Evolutionary conservation across 2,113 vertebrate species (phyloP).

Genomic region (Acanthochromis polyacanthus): DNA sequence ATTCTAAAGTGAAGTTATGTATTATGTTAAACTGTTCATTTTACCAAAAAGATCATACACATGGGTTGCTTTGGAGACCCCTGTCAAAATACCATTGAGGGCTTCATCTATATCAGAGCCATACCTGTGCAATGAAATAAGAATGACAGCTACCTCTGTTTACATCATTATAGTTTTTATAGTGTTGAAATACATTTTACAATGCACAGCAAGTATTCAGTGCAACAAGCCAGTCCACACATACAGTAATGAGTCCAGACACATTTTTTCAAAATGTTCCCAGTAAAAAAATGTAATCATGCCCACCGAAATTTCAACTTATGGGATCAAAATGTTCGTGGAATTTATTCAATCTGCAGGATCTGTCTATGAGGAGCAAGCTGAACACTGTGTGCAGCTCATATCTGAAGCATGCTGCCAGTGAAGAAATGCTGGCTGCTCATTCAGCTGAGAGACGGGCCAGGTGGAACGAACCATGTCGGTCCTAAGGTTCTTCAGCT

Average conservation of each 20-base stretch:
- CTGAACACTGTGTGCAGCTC: conserved; percentile 57
- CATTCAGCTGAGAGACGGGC: conserved; percentile 61
- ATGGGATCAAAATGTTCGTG: conserved; percentile 48
- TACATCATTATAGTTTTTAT: conserved; percentile 9
- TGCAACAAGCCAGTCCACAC: background rate
- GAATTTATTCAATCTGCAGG: conserved; percentile 35
- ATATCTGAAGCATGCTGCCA: conserved; percentile 60
- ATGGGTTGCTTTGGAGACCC: too few relatives aligned
- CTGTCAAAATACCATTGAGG: background rate
- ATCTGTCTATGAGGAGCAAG: conserved; percentile 36
- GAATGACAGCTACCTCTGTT: background rate
- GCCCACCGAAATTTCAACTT: conserved; percentile 39
- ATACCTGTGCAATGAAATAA: background rate
- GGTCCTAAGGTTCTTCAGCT: conserved; percentile 38
- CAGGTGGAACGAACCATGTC: conserved; percentile 60
- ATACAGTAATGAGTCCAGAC: conserved; percentile 20
- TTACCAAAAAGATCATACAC: background rate
- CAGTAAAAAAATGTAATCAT: conserved; percentile 44
- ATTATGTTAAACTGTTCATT: too few relatives aligned
- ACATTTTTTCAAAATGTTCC: conserved; percentile 30
- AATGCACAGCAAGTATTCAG: background rate
- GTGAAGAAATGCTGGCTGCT: conserved; percentile 68
- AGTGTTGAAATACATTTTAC: conserved; percentile 20
- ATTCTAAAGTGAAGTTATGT: too few relatives aligned
- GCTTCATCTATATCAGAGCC: background rate